Evolutionary conservation across 1,140 invertebrate genomes (phyloP).

Genomic region (Nasonia longicornis): DNA sequence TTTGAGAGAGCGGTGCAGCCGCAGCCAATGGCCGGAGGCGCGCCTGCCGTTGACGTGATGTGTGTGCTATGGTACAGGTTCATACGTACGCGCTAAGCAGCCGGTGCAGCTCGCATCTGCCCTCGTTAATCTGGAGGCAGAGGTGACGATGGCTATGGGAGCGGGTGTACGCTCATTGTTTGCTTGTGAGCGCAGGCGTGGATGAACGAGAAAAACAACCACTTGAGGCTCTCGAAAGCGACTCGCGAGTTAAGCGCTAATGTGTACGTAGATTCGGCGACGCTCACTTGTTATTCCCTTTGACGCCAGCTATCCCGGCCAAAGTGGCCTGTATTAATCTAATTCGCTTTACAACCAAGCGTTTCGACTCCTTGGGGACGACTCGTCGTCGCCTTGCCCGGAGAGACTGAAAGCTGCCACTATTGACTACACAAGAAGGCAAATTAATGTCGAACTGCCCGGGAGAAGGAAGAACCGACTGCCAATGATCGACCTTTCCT

Average conservation of each 20-base stretch:
- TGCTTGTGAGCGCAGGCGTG: no score
- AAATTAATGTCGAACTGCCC: neutral
- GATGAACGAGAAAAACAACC: no score
- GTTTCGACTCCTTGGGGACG: neutral
- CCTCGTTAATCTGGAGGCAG: neutral
- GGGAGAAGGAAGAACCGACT: no score
- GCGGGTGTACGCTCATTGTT: no score
- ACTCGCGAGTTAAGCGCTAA: neutral
- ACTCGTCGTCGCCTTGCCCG: neutral
- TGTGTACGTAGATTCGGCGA: neutral
- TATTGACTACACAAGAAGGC: neutral
- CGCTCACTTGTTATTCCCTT: neutral
- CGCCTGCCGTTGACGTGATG: neutral
- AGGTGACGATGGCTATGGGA: neutral
- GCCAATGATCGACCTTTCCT: neutral
- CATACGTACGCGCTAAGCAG: neutral
- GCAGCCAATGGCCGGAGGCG: no score
- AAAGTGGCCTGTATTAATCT: slow-evolving; percentile 17
- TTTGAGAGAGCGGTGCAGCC: neutral
- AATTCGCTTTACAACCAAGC: neutral
- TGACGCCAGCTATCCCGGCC: neutral
- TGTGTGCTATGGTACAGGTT: neutral
- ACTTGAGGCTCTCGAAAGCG: no score
- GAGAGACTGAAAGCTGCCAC: neutral
- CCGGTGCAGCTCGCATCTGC: neutral